Base-by-base conservation (phyloP, 2,797 vertebrate genomes). In the Microtus californicus region DNA sequence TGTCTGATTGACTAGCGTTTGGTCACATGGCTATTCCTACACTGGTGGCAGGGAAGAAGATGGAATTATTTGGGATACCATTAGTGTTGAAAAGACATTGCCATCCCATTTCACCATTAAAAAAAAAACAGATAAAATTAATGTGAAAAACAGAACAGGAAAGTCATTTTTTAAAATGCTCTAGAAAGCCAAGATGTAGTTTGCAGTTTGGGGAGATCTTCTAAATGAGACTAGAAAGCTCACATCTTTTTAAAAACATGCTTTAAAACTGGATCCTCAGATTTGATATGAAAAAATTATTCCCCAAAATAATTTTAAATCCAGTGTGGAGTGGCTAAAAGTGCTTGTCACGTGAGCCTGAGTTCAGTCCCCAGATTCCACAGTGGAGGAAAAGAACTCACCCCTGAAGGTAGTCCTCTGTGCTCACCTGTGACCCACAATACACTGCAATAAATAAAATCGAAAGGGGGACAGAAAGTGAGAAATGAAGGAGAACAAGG, bases 91-190 rank as follows among this genome's bases (percentile, higher is more conserved):
- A 87, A 82, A 93, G 29, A 92, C 80, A 93, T 34, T 73, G 2
- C 37, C 81, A 80, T 14, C 5, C 54, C 31, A n/a, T 76, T 87
- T 90, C 37, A 63, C 56, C 13, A 77, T 90, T 54, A 1, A 19
- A 34, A 69, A 69, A 67, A 17, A 79, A 71, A 19, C 48, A 43
- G 11, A 48, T 91, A 45, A 95, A 89, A 90, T 59, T 45, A 67
- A 74, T 48, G 3, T 92, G 14, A 79, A 92, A 94, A 80, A 81
- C 29, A 23, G 83, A 81, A 63, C 78, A 82, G 29, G 73, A 87
- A 86, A 97, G 43, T 63, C 13, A 61, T 37, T 43, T 59, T 59
- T 10, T 27, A 40, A 61, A 82, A 11, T 63, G 94, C 51, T 48
- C 27, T 77, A 93, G 83, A 83, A 94, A 94, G 71, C 13, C 45